phyloP scores from a whole-genome alignment of 2,113 vertebrate genomes.

The cat (Felis catus) region DNA sequence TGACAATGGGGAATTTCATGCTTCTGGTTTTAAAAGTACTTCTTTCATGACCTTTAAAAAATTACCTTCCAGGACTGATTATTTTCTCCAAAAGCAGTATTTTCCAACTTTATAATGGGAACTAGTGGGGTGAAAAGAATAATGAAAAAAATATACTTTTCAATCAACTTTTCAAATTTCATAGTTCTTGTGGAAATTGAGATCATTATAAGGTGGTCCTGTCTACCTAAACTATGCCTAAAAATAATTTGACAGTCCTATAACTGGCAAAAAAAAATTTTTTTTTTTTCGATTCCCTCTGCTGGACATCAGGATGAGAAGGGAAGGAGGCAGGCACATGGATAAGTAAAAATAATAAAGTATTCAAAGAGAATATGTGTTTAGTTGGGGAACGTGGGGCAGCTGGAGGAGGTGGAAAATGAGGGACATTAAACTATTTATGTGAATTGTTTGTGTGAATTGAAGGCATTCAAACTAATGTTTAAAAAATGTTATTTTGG shows the following conservation, averaged over 20 bases:
- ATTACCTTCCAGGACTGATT: neutral
- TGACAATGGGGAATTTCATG: neutral
- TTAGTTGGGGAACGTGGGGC: neutral
- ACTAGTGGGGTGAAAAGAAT: neutral
- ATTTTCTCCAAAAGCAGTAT: constrained; percentile 36
- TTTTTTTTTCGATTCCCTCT: neutral
- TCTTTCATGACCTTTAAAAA: neutral
- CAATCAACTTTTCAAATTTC: neutral
- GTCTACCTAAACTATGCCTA: neutral
- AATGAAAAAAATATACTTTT: neutral
- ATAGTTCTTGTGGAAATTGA: neutral
- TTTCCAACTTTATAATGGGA: neutral
- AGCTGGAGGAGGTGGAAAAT: neutral
- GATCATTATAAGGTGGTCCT: neutral
- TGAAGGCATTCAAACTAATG: neutral
- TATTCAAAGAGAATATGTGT: neutral
- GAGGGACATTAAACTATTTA: neutral
- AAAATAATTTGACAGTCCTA: neutral
- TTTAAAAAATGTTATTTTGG: constrained; percentile 39
- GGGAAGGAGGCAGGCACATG: neutral
- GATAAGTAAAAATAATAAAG: neutral
- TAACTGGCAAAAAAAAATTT: neutral
- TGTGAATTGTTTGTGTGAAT: neutral
- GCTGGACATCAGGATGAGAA: neutral
- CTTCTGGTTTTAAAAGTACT: neutral